Percentiles rank a stretch among this genome's conserved stretches.
Evolutionary conservation across 2,113 vertebrate species (phyloP).

Genomic region (Syngnathoides biaculeatus): DNA sequence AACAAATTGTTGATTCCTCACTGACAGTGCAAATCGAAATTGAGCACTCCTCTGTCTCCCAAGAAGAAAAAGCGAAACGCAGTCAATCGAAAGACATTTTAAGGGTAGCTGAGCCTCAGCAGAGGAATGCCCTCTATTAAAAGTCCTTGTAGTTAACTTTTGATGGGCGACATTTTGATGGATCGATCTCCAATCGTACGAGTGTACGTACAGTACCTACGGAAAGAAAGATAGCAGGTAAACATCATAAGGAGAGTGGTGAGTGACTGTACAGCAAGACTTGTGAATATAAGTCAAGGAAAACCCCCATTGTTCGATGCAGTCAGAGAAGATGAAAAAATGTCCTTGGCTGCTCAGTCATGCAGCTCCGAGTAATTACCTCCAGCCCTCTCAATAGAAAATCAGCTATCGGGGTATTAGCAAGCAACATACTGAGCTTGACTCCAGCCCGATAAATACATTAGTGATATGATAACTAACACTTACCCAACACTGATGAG

Average conservation of each 20-base stretch:
- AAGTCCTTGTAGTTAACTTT: background rate
- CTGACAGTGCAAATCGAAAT: background rate
- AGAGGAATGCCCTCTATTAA: background rate
- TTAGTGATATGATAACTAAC: slow-evolving; percentile 59
- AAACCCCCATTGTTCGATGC: slow-evolving; percentile 61
- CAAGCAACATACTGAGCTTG: slow-evolving; percentile 36
- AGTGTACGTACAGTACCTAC: background rate
- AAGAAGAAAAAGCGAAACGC: background rate
- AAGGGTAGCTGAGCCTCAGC: background rate
- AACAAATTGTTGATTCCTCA: too few relatives aligned
- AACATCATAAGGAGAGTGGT: slow-evolving; percentile 9
- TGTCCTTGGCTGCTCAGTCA: slow-evolving; percentile 71
- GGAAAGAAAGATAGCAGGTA: slow-evolving; percentile 1
- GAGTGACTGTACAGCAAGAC: slow-evolving; percentile 46
- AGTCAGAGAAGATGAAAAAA: slow-evolving; percentile 52
- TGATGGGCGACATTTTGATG: background rate
- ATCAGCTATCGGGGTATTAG: slow-evolving; percentile 35
- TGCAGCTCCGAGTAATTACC: slow-evolving; percentile 68
- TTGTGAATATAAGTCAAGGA: slow-evolving; percentile 55
- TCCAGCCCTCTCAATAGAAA: slow-evolving; percentile 63
- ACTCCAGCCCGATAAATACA: slow-evolving; percentile 55
- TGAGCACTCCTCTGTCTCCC: too few relatives aligned
- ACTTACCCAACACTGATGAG: slow-evolving; percentile 45
- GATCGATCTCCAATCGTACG: background rate
- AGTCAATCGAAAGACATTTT: background rate